These are phyloP conservation scores for Ochotona princeps DNA, from an alignment of 2,113 vertebrate species.

Conservation along the genomic window DNA sequence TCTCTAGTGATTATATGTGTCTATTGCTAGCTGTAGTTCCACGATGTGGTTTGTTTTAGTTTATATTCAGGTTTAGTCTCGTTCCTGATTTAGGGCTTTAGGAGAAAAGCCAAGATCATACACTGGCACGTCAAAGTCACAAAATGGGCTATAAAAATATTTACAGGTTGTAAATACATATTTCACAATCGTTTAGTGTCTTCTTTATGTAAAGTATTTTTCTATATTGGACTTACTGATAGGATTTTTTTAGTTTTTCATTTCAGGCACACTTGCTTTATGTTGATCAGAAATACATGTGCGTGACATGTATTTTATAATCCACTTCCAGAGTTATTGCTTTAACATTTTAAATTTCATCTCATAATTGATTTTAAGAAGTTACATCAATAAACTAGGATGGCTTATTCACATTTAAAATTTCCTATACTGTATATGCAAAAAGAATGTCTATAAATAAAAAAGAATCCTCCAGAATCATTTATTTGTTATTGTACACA, in stretches of 20 bases:
- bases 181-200: not conserved
- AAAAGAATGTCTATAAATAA: not conserved
- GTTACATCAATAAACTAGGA: not conserved
- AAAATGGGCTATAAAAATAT: not conserved
- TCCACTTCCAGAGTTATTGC: not conserved
- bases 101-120: not conserved
- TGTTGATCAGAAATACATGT: not conserved
- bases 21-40: not conserved
- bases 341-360: not conserved
- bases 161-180: not conserved
- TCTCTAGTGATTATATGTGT: not conserved
- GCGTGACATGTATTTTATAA: fast-evolving
- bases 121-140: not conserved
- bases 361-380: not conserved
- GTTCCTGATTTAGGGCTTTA: not conserved
- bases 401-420: not conserved
- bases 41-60: slow-evolving; percentile 13
- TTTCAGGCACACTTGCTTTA: not conserved
- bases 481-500: not conserved
- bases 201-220: not conserved
- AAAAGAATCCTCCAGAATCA: not conserved
- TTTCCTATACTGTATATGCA: not conserved
- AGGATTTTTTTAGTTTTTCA: not conserved
- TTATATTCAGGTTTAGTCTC: not conserved
- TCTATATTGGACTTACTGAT: not conserved